Percentiles rank a stretch among this genome's conserved stretches.
Conservation (phyloP, 2,888 invertebrate species). For the Phasia obesa region DNA sequence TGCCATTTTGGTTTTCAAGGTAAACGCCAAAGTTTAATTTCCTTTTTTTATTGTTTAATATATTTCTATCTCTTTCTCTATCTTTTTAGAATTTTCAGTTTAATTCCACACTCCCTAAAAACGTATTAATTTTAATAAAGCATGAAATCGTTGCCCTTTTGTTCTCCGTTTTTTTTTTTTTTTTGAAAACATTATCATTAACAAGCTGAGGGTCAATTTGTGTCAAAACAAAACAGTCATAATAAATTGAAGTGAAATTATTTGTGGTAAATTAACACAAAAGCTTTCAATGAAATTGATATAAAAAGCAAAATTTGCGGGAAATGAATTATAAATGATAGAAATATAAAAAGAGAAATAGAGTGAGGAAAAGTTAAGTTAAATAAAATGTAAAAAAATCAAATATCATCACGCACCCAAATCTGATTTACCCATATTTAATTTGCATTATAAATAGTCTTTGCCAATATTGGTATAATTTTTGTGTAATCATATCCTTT, state of each 20-base stretch:
- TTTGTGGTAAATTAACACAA: not conserved
- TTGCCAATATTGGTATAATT: no score
- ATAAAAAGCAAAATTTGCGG: not conserved
- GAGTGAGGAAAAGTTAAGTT: not conserved
- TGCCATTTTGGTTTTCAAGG: not conserved
- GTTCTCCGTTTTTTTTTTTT: not conserved
- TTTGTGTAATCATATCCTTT: no score
- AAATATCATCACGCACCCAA: not conserved
- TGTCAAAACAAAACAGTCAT: not conserved
- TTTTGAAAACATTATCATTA: not conserved
- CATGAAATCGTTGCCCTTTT: not conserved
- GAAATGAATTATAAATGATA: not conserved
- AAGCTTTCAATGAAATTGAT: constrained; percentile 40
- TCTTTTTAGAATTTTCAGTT: not conserved
- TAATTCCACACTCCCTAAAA: constrained; percentile 26
- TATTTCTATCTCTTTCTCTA: not conserved
- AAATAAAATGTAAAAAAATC: not conserved
- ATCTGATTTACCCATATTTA: not conserved
- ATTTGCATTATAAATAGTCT: not conserved
- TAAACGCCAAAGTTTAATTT: not conserved
- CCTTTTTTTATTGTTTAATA: not conserved
- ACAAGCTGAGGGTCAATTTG: constrained; percentile 27
- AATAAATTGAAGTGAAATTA: constrained; percentile 27
- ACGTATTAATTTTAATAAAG: constrained; percentile 20
- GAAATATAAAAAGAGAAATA: not conserved